These are phyloP conservation scores for Pteronotus mesoamericanus DNA, from an alignment of 2,797 vertebrate species.

Conservation along the genomic window DNA sequence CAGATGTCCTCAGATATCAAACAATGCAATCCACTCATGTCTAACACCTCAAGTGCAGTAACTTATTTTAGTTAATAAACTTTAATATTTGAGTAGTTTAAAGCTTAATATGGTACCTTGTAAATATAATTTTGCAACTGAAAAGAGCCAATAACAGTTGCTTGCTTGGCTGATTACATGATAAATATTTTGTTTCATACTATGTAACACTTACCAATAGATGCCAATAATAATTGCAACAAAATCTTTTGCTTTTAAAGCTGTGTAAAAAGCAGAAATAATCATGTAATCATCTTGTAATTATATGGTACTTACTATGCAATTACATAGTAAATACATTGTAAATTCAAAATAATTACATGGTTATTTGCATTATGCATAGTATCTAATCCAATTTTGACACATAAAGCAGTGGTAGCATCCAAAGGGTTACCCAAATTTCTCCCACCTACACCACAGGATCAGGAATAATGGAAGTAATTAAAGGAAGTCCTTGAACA, in stretches of 20 bases:
- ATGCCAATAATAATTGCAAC: constrained; percentile 64
- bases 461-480: constrained; percentile 54
- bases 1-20: background rate
- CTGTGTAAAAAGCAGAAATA: constrained; percentile 71
- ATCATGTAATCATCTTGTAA: constrained; percentile 73
- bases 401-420: constrained; percentile 63
- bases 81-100: constrained; percentile 26
- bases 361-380: constrained; percentile 74
- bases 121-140: constrained; percentile 29
- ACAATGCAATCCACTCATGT: background rate
- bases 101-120: constrained; percentile 19
- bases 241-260: constrained; percentile 74
- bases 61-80: constrained; percentile 9
- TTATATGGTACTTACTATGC: constrained; percentile 69
- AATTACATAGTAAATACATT: constrained; percentile 73
- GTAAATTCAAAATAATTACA: constrained; percentile 69
- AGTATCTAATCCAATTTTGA: constrained; percentile 69
- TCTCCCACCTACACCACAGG: constrained; percentile 26
- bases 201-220: constrained; percentile 70
- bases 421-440: constrained; percentile 62
- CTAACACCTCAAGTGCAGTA: background rate
- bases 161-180: constrained; percentile 59
- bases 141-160: constrained; percentile 42
- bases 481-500: constrained; percentile 27
- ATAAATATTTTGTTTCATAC: constrained; percentile 72